Evolutionary conservation across 2,888 invertebrate species (phyloP), one percentile per base, ranked within the genome.

Genomic region (Torymus auratus): DNA sequence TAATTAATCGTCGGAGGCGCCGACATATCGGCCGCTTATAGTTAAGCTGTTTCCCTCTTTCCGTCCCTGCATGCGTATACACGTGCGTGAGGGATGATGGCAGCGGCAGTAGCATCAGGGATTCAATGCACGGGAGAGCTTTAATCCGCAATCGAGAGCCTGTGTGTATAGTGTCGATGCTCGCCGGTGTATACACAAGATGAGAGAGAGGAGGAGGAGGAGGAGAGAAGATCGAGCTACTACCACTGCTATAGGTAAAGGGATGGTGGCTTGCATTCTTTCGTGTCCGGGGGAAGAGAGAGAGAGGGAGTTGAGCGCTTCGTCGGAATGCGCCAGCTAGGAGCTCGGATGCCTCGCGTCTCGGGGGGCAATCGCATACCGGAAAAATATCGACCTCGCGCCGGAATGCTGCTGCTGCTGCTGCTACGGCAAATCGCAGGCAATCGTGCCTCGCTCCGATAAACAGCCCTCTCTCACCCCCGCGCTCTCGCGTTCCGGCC

Each of bases 341-440:
- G 28, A 28, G 28, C 28, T 17, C 50, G 78, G 72, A 73, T 73
- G 56, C 76, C 70, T 28, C 17, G 10, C 1, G 28, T 28, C 28
- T 28, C 28, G n/a, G 58, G 61, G 13, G 53, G 68, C 50, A 74
- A 65, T 70, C 80, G 75, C 70, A 69, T 65, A 60, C 65, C 65
- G 65, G 73, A 74, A 80, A 75, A 80, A 74, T 70, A 74, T 73
- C 68, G 61, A 62, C 23, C 56, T 28, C 28, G 28, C 23, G 17
- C 61, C 11, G 64, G 72, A 78, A 71, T 77, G 64, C 53, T 5
- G 65, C 23, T 53, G 28, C 23, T 61, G 23, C n/a, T 14, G 70
- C 17, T 14, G 11, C 10, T n/a, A 50, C 67, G 41, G 28, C 53
- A 76, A 53, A 68, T 68, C 68, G 68, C 67, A 14, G 17, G 55